Percentiles rank a stretch among this genome's conserved stretches.
These are phyloP conservation scores for Monoplex corrugatus DNA, from an alignment of 2,888 invertebrate species.

Conservation along the genomic window DNA sequence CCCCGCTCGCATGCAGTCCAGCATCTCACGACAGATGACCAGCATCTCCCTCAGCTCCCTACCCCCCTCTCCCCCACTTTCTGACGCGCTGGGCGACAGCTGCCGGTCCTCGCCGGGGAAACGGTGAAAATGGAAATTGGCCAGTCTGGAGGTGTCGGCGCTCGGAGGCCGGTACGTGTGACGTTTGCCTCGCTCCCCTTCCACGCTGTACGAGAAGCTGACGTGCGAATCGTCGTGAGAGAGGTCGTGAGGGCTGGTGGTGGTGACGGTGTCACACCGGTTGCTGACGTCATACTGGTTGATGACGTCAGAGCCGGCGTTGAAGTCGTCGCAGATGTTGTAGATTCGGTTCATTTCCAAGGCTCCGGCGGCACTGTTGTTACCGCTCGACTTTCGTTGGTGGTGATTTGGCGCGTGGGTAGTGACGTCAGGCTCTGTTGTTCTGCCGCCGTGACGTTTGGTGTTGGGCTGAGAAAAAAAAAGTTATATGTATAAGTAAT, in stretches of 20 bases:
- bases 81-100: not conserved
- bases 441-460: not conserved
- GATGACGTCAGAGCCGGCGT: not conserved
- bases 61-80: no score
- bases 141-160: not conserved
- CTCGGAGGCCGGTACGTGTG: slow-evolving; percentile 4
- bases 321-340: not conserved
- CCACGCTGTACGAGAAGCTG: slow-evolving; percentile 21
- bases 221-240: not conserved
- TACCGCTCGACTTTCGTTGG: not conserved
- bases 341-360: not conserved
- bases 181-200: slow-evolving; percentile 16
- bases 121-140: no score
- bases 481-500: no score
- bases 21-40: not conserved
- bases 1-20: not conserved
- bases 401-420: not conserved
- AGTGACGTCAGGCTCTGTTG: not conserved
- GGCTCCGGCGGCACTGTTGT: not conserved
- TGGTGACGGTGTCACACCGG: no score
- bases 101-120: not conserved
- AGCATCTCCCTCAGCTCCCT: not conserved
- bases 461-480: not conserved
- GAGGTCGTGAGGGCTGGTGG: not conserved
- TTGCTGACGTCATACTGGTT: not conserved